Percentiles rank a stretch among this genome's conserved stretches.
phyloP scores from a whole-genome alignment of 2,113 vertebrate genomes.

The Albula glossodonta region DNA sequence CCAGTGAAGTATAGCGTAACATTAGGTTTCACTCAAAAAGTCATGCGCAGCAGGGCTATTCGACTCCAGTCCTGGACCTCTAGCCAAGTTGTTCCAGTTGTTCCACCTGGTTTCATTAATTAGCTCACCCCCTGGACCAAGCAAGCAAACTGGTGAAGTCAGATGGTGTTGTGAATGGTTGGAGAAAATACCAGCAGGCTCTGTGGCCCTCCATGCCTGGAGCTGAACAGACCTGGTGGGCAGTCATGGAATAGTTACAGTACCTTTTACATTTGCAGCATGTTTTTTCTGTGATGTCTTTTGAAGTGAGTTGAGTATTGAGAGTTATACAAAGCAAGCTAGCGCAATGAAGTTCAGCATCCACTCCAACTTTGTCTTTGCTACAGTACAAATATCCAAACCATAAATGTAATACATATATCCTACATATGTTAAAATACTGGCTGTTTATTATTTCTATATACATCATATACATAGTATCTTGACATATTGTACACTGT shows the following conservation, averaged over 20 bases:
- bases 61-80: no score
- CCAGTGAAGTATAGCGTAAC: slow-evolving; percentile 6
- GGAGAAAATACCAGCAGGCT: neutral
- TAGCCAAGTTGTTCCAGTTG: no score
- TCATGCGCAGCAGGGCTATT: no score
- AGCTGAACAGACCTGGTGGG: neutral
- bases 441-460: no score
- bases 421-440: no score
- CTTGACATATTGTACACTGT: no score
- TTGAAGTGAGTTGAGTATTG: neutral
- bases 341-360: neutral
- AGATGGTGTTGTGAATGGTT: no score
- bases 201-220: neutral
- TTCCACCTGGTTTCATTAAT: no score
- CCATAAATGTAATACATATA: no score
- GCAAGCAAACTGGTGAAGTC: no score
- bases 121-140: no score
- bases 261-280: neutral
- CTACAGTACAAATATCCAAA: neutral
- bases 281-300: neutral
- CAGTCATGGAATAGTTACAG: neutral
- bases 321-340: neutral
- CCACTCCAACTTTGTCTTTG: neutral
- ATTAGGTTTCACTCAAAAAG: neutral
- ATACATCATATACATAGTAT: no score